Evolutionary conservation across 2,888 invertebrate species (phyloP).

Genomic region (Ichneumoninae sp.): DNA sequence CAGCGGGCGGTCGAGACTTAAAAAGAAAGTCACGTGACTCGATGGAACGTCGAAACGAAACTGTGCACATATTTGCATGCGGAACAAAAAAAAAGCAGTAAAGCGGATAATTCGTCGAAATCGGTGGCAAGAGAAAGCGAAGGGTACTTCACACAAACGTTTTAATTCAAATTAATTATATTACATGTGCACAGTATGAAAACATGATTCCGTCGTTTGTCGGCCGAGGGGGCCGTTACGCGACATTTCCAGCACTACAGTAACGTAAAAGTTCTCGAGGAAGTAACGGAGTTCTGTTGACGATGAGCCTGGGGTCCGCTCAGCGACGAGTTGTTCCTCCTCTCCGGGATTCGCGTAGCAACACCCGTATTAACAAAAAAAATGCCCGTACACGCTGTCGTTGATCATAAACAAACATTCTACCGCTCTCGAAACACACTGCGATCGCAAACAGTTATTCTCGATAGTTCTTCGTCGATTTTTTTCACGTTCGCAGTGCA

Average conservation of each 20-base stretch:
- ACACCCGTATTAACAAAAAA: constrained; percentile 26
- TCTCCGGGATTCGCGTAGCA: neutral
- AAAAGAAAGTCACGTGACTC: constrained; percentile 10
- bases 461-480: constrained; percentile 29
- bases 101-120: neutral
- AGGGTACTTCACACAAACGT: constrained; percentile 65
- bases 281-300: neutral
- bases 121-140: neutral
- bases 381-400: constrained; percentile 22
- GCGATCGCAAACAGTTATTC: neutral
- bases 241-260: constrained; percentile 11
- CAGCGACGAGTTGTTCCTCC: neutral
- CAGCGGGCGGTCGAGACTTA: no score
- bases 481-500: neutral
- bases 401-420: neutral
- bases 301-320: no score
- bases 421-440: constrained; percentile 21
- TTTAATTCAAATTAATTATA: constrained; percentile 75
- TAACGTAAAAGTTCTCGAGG: neutral
- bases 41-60: neutral
- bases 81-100: neutral
- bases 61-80: neutral
- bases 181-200: constrained; percentile 77
- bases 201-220: constrained; percentile 57
- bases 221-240: constrained; percentile 18